Evolutionary conservation across 2,888 invertebrate genomes (phyloP).

Genomic region (Aspidapion aeneum): DNA sequence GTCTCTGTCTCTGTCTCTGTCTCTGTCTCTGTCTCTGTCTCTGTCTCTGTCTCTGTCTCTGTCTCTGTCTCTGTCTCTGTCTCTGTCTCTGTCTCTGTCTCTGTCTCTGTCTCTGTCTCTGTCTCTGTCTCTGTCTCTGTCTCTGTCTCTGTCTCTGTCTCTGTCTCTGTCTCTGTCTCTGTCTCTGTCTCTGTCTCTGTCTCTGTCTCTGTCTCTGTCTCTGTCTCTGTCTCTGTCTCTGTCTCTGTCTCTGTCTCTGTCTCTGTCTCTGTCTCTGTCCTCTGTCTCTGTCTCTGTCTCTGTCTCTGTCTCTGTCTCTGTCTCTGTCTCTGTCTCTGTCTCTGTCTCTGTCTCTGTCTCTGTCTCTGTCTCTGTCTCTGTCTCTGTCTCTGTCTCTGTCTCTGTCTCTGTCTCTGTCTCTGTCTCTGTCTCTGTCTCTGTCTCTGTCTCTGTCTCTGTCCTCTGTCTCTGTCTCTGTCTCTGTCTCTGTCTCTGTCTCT

Average conservation of each 20-base stretch:
- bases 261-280: constrained; percentile 2
- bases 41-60: constrained; percentile 6
- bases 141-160: constrained; percentile 7
- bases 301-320: constrained; percentile 4
- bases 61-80: constrained; percentile 6
- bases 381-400: constrained; percentile 8
- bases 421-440: constrained; percentile 4
- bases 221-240: constrained; percentile 3
- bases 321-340: constrained; percentile 3
- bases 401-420: not conserved
- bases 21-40: constrained; percentile 7
- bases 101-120: constrained; percentile 6
- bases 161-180: constrained; percentile 5
- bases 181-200: constrained; percentile 7
- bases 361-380: constrained; percentile 3
- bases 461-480: constrained; percentile 4
- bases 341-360: constrained; percentile 1
- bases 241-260: constrained; percentile 2
- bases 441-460: constrained; percentile 1
- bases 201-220: constrained; percentile 6
- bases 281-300: too few species aligned
- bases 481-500: constrained; percentile 2
- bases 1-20: constrained; percentile 6
- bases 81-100: constrained; percentile 7
- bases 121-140: constrained; percentile 7